Base-by-base conservation (phyloP, 2,797 vertebrate genomes). In the Syndactyla subalaris region DNA sequence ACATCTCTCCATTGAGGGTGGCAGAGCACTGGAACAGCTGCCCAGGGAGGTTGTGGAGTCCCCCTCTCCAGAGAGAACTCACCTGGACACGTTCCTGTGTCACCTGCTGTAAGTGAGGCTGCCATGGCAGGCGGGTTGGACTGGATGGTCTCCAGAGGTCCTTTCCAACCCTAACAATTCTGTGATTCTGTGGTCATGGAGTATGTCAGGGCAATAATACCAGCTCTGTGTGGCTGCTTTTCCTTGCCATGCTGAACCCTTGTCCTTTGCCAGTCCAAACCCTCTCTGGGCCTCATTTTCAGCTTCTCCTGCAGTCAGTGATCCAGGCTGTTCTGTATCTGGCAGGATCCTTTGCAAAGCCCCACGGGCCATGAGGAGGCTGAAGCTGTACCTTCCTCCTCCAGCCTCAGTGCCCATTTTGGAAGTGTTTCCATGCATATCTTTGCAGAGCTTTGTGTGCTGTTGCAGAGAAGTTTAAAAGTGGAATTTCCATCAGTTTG, bases 111-210 rank as follows among this genome's bases (percentile, higher is more conserved):
- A 23, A 34, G 22, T 75, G 30, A 1, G 26, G 10, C 34, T 67
- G 70, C 14, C 46, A 36, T 9, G 62, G 21, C 3, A 20, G 34
- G 26, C 13, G 1, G 6, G 8, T 24, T 30, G 70, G 34, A 18
- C 12, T 67, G 54, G 29, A 2, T 41, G 22, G 20, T 61, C 55
- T 43, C 55, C 63, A 62, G 15, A 76, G 49, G 2, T 43, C 5
- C 19, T 23, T 62, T 75, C 71, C 9, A 38, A 22, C 32, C 20
- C 1, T 1, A 38, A 1, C 43, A 29, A 0, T 10, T 30, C 36
- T 55, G 19, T 55, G 63, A 14, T 23, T 0, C 0, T 29, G 29
- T 66, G 8, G 46, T 38, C 45, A 19, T 34, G 34, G 21, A 45
- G 5, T 51, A 12, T 80, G 88, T 72, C 14, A 24, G 49, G 49